Evolutionary conservation across 2,113 vertebrate genomes (phyloP).

Genomic region (Nesogale talazaci): DNA sequence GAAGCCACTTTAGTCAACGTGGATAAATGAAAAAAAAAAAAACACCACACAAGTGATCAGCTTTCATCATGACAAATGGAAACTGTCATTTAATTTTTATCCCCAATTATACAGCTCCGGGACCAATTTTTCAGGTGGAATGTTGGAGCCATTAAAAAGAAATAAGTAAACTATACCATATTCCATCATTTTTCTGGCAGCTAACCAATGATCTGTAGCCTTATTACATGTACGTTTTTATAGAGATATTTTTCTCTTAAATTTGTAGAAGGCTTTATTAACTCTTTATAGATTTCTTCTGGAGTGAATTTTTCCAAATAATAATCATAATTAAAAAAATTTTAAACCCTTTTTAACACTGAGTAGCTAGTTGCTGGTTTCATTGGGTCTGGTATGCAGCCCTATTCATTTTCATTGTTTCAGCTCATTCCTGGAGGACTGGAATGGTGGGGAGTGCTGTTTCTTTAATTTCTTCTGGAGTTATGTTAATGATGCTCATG

Average conservation of each 20-base stretch:
- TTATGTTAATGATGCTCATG: neutral
- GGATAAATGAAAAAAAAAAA: constrained; percentile 68
- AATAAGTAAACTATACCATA: constrained; percentile 87
- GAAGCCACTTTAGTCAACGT: constrained; percentile 27
- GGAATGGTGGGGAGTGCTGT: neutral
- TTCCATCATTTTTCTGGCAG: constrained; percentile 89
- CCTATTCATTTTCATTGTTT: constrained; percentile 22
- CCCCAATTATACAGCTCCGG: constrained; percentile 87
- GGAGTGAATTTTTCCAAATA: neutral
- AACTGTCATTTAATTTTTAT: constrained; percentile 88
- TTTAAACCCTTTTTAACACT: neutral
- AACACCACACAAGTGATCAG: constrained; percentile 71
- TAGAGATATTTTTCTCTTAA: constrained; percentile 81
- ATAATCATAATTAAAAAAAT: neutral
- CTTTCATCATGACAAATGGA: constrained; percentile 86
- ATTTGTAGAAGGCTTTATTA: constrained; percentile 65
- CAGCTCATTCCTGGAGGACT: neutral
- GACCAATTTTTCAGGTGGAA: constrained; percentile 89
- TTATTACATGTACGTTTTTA: constrained; percentile 81
- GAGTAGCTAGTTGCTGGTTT: neutral
- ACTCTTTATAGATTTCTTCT: constrained; percentile 58
- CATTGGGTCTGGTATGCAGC: neutral
- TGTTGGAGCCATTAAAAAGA: constrained; percentile 88
- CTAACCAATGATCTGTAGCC: constrained; percentile 84
- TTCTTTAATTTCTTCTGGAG: constrained; percentile 41